Evolutionary conservation across 53 echinoderm and acorn worm genomes (phyloP), one percentile per base, ranked within the genome.

Genomic region (Arbacia lixula): DNA sequence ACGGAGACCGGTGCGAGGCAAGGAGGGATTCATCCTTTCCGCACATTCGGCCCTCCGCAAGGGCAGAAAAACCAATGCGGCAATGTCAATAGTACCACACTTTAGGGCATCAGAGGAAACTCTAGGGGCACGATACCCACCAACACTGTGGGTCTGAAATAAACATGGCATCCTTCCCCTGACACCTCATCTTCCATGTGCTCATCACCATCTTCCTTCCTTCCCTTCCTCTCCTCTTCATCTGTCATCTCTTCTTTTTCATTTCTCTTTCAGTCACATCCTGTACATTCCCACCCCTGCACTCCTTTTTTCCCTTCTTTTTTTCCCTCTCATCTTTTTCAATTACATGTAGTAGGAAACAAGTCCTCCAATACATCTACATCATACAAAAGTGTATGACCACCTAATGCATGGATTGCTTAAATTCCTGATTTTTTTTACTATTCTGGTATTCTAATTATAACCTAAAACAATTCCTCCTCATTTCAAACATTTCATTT

Each of bases 1-100:
- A 69, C 24, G 28, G 43, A 43, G 43, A 27, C 43, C 24, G 26
- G 43, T 26, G 43, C 69, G 43, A 69, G 40, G 69, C 42, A 69
- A 69, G 29, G 66, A 37, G 8, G 6, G 36, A 8, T 62, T 69
- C 19, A 9, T 24, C 43, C 12, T 69, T 69, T 42, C 6, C 36
- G 21, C 67, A 67, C 39, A 37, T 37, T 67, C 38, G 6, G 40
- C 29, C 40, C 10, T 69, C 42, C 20, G 42, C 26, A 29, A 28
- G 42, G 28, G 43, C 43, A 5, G 69, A 0, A 68, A 61, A 6
- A 28, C 31, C 12, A 32, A n/a, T n/a, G n/a, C n/a, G n/a, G n/a
- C n/a, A 38, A 66, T 27, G 42, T 69, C 42, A 42, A 42, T 69
- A 43, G 35, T 42, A 8, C 28, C 43, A 22, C 16, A 69, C 43